A percentile compares a stretch with the other conserved stretches of the same genome.
These are phyloP conservation scores for Lasiurus borealis DNA, from an alignment of 2,113 vertebrate genomes.

Conservation along the genomic window DNA sequence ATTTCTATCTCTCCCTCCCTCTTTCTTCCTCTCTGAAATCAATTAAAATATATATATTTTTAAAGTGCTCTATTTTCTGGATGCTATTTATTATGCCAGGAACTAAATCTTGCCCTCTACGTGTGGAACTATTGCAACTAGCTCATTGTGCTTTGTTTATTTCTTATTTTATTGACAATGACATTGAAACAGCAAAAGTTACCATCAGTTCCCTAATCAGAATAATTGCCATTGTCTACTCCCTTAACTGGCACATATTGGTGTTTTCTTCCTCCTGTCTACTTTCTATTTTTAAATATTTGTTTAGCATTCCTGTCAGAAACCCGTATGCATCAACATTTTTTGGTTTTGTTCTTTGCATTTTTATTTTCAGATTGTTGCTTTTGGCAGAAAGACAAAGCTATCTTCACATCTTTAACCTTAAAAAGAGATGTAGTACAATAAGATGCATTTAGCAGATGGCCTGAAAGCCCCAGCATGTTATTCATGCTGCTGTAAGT, in stretches of 20 bases:
- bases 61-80: background rate
- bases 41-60: too few species aligned
- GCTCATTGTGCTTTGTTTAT: background rate
- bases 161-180: background rate
- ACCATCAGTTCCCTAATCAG: background rate
- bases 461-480: background rate
- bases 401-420: background rate
- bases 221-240: background rate
- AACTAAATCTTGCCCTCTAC: background rate
- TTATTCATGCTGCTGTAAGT: background rate
- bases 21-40: too few species aligned
- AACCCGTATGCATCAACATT: background rate
- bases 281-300: slow-evolving; percentile 40
- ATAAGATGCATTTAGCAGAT: background rate
- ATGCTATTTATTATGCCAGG: background rate
- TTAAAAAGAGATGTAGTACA: slow-evolving; percentile 5
- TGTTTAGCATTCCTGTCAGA: background rate
- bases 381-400: slow-evolving; percentile 14
- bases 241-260: background rate
- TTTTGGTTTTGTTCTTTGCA: background rate
- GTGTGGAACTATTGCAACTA: background rate
- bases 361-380: slow-evolving; percentile 34
- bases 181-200: background rate
- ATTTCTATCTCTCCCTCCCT: too few species aligned
- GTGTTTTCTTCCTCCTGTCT: background rate